Percentiles rank a stretch among this genome's conserved stretches.
Evolutionary conservation across 2,797 vertebrate species (phyloP).

Genomic region (Amniataba percoides): DNA sequence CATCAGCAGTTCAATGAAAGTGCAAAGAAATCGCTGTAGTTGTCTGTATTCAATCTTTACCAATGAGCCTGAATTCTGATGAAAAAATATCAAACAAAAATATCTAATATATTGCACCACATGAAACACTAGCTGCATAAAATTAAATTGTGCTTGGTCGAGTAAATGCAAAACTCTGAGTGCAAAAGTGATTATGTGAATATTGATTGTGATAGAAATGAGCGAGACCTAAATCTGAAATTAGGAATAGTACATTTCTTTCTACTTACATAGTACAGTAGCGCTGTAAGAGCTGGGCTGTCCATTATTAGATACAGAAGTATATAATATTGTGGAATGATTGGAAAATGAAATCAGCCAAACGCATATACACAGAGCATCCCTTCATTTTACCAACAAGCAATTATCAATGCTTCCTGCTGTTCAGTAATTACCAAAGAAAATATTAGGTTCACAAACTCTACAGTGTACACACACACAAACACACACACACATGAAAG

Average conservation of each 20-base stretch:
- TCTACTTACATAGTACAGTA: background rate
- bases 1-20: conserved; percentile 1
- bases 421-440: conserved; percentile 6
- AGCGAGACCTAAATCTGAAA: background rate
- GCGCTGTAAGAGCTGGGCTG: background rate
- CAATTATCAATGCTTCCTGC: background rate
- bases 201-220: conserved; percentile 3
- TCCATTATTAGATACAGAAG: background rate
- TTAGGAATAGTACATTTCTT: background rate
- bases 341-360: background rate
- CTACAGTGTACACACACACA: conserved; percentile 1
- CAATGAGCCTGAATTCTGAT: background rate
- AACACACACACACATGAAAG: conserved; percentile 21
- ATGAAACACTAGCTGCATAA: background rate
- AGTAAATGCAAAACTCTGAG: background rate
- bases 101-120: background rate
- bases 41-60: background rate
- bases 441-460: conserved; percentile 10
- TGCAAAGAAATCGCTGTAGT: background rate
- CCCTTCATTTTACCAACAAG: conserved; percentile 13
- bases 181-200: background rate
- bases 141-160: background rate
- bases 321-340: conserved; percentile 2
- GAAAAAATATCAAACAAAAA: background rate
- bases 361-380: background rate